These are phyloP conservation scores for Balearica regulorum DNA, from an alignment of 2,797 vertebrate genomes.

Conservation along the genomic window DNA sequence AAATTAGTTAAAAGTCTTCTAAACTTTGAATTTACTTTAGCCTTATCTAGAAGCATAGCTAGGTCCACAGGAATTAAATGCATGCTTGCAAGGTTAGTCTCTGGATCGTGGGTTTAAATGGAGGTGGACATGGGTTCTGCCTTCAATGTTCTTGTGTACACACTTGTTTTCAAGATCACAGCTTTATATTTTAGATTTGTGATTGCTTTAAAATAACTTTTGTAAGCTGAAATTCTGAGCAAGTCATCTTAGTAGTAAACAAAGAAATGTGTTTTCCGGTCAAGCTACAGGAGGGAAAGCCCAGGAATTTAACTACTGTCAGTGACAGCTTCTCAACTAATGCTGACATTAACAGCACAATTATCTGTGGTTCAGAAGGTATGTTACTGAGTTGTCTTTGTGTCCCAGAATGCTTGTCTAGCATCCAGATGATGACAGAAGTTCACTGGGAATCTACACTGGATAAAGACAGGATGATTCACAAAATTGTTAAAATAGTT, in stretches of 20 bases:
- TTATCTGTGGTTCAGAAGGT: slow-evolving; percentile 13
- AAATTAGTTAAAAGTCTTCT: neutral
- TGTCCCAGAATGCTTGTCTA: neutral
- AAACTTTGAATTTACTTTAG: neutral
- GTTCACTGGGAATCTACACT: neutral
- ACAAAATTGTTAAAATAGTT: neutral
- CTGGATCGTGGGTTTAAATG: neutral
- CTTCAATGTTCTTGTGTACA: neutral
- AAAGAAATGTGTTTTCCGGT: neutral
- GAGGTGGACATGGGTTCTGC: neutral
- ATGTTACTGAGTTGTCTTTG: neutral
- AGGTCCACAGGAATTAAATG: neutral
- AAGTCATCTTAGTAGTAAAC: neutral
- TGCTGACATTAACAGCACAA: neutral
- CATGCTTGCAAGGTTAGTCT: neutral
- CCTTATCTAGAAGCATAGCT: neutral
- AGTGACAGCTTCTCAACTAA: neutral
- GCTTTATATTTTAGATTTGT: neutral
- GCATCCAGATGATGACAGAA: neutral
- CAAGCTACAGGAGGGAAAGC: neutral
- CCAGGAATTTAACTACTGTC: neutral
- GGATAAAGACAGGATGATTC: slow-evolving; percentile 3
- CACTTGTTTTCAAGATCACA: neutral
- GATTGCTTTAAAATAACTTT: neutral
- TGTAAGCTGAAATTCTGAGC: neutral